Base-by-base conservation (phyloP, 1,140 invertebrate species). In the Andricus grossulariae region DNA sequence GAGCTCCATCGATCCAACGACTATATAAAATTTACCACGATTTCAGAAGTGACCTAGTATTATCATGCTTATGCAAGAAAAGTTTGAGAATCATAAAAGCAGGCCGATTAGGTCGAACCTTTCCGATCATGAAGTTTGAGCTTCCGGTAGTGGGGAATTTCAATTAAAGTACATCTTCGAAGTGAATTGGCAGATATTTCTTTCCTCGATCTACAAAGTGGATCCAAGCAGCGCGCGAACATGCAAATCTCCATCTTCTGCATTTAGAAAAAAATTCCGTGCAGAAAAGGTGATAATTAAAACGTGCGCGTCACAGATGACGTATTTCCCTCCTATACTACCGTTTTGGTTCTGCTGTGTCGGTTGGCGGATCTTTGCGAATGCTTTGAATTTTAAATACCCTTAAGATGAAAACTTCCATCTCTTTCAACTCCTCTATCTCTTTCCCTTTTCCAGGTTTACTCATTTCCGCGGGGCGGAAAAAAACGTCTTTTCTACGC, bases 41-140 rank as follows among this genome's bases (percentile, higher is more conserved):
- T 45, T 66, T 66, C 60, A 66, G 32, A 45, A 66, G 60, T 66
- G 60, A 66, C 60, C 60, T 66, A 66, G 25, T 66, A 66, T 66
- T 66, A 66, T 45, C 39, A 45, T 60, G 57, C 25, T 60, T 60
- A 60, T 66, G 60, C 60, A 66, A 66, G 60, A 39, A 66, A 39
- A 66, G 32, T 66, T 66, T 39, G 25, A 66, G 32, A 45, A n/a
- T 66, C 60, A 25, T 32, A 66, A 66, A 66, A 66, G 60, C 60
- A 66, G 32, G 32, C 25, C 25, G 32, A 45, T 66, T 66, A 66
- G 60, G 25, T 39, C 16, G 25, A 66, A 66, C n/a, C 32, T 39
- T 45, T 66, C 60, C 39, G 6, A 13, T 66, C 32, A 32, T 39
- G n/a, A 66, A 66, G 21, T 39, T 66, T 66, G 60, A 66, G 15